Conservation (phyloP, 2,888 invertebrate genomes). For the Phanerotoma sp. region DNA sequence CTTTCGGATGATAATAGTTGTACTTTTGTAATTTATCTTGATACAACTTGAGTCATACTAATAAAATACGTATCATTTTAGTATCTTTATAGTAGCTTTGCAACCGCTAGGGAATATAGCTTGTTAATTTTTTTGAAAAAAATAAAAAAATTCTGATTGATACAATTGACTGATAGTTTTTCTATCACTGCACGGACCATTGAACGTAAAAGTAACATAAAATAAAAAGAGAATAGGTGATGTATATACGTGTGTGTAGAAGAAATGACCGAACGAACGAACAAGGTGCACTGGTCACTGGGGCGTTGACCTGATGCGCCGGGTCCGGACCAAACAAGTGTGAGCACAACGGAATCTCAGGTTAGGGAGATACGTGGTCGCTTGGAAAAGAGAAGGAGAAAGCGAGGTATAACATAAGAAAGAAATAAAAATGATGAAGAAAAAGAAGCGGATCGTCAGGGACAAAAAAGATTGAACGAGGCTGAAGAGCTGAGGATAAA, state of each 20-base stretch:
- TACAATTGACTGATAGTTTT: not conserved
- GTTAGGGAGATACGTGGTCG: conserved; percentile 25
- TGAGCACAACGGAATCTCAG: conserved; percentile 41
- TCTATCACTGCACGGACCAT: not conserved
- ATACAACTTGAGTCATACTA: too few relatives aligned
- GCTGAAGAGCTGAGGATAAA: not conserved
- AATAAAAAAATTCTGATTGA: not conserved
- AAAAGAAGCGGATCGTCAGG: conserved; percentile 6
- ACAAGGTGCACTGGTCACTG: conserved; percentile 55
- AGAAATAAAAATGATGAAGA: conserved; percentile 13
- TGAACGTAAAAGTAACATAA: not conserved
- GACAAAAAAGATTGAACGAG: conserved; percentile 3
- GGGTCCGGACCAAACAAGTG: conserved; percentile 50
- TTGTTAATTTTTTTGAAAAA: conserved; percentile 2
- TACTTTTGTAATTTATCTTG: too few relatives aligned
- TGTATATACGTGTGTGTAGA: not conserved
- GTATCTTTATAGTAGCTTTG: too few relatives aligned
- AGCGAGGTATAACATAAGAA: not conserved
- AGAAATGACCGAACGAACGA: conserved; percentile 32
- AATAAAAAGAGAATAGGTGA: conserved; percentile 3
- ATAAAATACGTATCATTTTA: too few relatives aligned
- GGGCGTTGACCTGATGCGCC: conserved; percentile 55
- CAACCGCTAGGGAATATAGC: not conserved
- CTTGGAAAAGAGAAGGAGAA: conserved; percentile 21
- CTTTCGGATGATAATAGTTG: too few relatives aligned